Evolutionary conservation across 2,888 invertebrate species (phyloP).

Genomic region (Eumerus sabulonum): DNA sequence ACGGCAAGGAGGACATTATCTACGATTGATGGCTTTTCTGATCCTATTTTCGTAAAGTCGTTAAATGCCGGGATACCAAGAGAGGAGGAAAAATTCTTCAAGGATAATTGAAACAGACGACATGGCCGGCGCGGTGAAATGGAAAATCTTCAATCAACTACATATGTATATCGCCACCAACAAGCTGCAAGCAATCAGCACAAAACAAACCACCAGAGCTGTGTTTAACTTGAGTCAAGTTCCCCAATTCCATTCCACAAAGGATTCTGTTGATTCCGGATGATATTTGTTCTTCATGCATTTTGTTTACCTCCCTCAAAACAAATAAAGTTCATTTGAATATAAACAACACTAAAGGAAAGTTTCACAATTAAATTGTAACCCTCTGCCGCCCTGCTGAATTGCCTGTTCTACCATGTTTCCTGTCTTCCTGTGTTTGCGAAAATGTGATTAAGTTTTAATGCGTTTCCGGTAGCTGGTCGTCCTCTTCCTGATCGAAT

Average conservation of each 20-base stretch:
- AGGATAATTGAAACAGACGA: no score
- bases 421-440: neutral
- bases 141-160: no score
- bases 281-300: constrained; percentile 13
- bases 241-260: constrained; percentile 3
- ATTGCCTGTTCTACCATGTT: neutral
- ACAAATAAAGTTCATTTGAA: constrained; percentile 18
- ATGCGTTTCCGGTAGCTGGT: constrained; percentile 16
- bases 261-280: constrained; percentile 2
- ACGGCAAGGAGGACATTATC: neutral
- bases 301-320: constrained; percentile 17
- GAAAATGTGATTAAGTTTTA: constrained; percentile 37
- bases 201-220: no score
- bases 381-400: constrained; percentile 1
- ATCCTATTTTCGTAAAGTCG: no score
- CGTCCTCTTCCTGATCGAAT: neutral
- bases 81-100: no score
- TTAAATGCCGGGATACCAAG: no score
- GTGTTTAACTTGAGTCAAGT: neutral
- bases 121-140: no score
- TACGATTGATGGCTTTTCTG: neutral
- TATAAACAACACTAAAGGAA: constrained; percentile 16
- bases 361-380: constrained; percentile 8
- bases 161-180: no score
- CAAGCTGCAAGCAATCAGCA: no score